phyloP scores from a whole-genome alignment of 2,113 vertebrate species.

The Pangasianodon gigas region DNA sequence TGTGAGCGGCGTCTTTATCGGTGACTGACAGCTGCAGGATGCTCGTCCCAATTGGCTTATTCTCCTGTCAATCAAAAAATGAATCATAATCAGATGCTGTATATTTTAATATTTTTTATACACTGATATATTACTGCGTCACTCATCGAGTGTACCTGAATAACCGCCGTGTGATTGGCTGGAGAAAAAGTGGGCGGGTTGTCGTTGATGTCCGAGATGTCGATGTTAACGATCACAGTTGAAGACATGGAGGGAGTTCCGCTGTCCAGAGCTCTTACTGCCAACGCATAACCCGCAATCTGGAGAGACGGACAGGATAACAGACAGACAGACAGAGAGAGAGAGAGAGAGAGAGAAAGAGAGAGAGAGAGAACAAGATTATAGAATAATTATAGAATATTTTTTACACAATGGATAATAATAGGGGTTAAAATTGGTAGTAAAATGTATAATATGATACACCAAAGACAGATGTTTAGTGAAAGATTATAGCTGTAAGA shows the following conservation, averaged over 20 bases:
- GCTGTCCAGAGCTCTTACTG: conserved; percentile 85
- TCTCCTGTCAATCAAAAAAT: conserved; percentile 78
- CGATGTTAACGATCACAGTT: conserved; percentile 87
- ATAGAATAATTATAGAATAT: background rate
- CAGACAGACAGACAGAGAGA: background rate
- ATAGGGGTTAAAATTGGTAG: background rate
- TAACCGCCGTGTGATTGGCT: conserved; percentile 89
- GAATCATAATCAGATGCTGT: background rate
- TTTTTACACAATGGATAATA: background rate
- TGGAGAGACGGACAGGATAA: conserved; percentile 58
- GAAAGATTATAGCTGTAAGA: background rate
- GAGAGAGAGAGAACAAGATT: background rate
- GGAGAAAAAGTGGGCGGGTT: conserved; percentile 90
- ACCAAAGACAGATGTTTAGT: background rate
- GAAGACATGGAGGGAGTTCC: conserved; percentile 87
- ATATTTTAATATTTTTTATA: background rate
- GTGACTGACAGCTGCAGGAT: conserved; percentile 91
- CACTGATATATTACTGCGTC: background rate
- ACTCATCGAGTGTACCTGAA: conserved; percentile 77
- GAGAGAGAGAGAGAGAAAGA: background rate
- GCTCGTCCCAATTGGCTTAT: conserved; percentile 91
- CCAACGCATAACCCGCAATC: conserved; percentile 88
- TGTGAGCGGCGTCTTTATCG: conserved; percentile 92
- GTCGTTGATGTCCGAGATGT: conserved; percentile 94
- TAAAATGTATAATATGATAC: background rate